Evolutionary conservation across 2,113 vertebrate genomes (phyloP), one percentile per base, ranked within the genome.

Genomic region (Pionites leucogaster): DNA sequence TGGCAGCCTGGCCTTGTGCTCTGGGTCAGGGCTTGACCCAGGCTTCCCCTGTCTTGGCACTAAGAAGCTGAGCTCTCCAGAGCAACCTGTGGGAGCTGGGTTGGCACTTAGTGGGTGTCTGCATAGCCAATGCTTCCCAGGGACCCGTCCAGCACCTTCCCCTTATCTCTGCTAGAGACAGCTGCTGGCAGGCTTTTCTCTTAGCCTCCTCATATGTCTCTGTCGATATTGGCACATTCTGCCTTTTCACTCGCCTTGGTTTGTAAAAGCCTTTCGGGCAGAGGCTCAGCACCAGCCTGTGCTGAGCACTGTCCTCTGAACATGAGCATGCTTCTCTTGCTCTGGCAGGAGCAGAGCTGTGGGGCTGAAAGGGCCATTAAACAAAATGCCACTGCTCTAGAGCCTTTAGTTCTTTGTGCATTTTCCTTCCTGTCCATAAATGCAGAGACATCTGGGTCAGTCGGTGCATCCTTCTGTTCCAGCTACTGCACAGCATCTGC

Each of bases 141-240:
- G 33, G 53, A 25, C 33, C 0, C 0, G 11, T 37, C 27, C 46
- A 57, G 41, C 46, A 28, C 46, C 42, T 44, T 49, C 31, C 39
- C 50, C 29, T 42, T 17, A 19, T 39, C 55, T 33, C 50, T 25
- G 29, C 35, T 17, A 7, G 62, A 13, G 17, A n/a, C 57, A 15
- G 42, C 4, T 65, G 42, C 63, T 47, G 27, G 25, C 31, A 20
- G 35, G 17, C 33, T 59, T 41, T 60, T 42, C 18, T n/a, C 65
- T 29, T 15, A 28, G 31, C 46, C 8, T 11, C 67, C 47, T 63
- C 31, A 7, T 46, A 25, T 15, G 1, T 16, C 24, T 41, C 13
- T 63, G 46, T 35, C 23, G 24, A 27, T 24, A 25, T 23, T 33
- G 31, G 17, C 46, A 17, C 17, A 1, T 39, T 60, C 39, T 77